These are phyloP conservation scores for Schizotus pectinicornis DNA, from an alignment of 2,888 invertebrate species.

Conservation along the genomic window DNA sequence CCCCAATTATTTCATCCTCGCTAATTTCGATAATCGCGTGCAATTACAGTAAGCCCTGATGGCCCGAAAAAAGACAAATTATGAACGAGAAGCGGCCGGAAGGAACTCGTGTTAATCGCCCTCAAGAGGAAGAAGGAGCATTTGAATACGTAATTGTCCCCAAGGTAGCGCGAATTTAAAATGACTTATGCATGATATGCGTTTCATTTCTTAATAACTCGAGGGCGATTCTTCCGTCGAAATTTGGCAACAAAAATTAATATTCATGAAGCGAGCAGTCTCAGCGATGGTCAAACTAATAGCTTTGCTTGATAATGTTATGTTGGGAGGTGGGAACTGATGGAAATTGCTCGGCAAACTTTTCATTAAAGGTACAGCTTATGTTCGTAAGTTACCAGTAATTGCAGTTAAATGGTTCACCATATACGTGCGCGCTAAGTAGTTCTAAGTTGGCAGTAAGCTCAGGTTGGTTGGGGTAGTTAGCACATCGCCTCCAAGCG, in stretches of 20 bases:
- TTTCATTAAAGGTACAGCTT: constrained; percentile 10
- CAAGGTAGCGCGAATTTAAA: neutral
- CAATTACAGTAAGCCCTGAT: neutral
- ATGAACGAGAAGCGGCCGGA: neutral
- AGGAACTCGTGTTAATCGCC: neutral
- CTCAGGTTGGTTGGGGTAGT: constrained; percentile 9
- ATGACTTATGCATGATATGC: neutral
- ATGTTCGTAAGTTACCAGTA: constrained; percentile 16
- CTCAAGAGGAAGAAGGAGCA: neutral
- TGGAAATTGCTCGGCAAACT: constrained; percentile 3
- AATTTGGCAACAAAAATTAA: neutral
- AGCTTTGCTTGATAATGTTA: constrained; percentile 1
- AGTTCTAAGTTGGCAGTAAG: constrained; percentile 4
- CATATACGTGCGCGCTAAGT: neutral
- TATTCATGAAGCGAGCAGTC: neutral
- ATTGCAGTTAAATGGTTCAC: constrained; percentile 17
- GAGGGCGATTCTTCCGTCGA: too few species aligned
- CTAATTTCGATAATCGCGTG: neutral
- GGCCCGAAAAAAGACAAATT: neutral
- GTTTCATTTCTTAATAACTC: neutral
- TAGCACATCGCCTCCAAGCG: constrained; percentile 6
- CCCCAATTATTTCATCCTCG: neutral
- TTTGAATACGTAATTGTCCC: constrained; percentile 5
- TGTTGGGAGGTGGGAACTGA: constrained; percentile 11
- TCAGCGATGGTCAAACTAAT: too few species aligned